These are phyloP conservation scores for Pelodytes ibericus DNA, from an alignment of 2,797 vertebrate species.

Conservation along the genomic window DNA sequence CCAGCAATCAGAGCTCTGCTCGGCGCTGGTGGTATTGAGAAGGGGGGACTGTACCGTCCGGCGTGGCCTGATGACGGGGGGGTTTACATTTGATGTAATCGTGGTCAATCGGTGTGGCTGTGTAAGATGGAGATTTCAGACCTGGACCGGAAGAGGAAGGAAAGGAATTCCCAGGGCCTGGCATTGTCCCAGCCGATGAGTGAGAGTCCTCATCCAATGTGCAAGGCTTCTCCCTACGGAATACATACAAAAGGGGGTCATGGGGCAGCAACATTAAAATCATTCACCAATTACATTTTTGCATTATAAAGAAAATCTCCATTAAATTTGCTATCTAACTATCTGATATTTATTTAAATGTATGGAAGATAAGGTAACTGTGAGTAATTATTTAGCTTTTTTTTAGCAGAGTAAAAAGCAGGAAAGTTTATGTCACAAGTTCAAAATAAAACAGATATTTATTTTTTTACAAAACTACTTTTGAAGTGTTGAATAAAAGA, in stretches of 20 bases:
- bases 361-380: too few relatives aligned
- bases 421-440: too few relatives aligned
- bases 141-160: slow-evolving; percentile 90
- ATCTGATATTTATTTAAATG: too few relatives aligned
- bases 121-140: slow-evolving; percentile 98
- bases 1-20: slow-evolving; percentile 77
- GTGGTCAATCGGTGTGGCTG: slow-evolving; percentile 98
- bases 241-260: neutral
- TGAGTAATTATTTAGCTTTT: too few relatives aligned
- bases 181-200: slow-evolving; percentile 82
- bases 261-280: too few relatives aligned
- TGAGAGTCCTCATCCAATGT: slow-evolving; percentile 91
- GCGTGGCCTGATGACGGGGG: slow-evolving; percentile 90
- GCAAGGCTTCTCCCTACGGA: slow-evolving; percentile 86
- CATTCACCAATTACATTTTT: too few relatives aligned
- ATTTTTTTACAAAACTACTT: too few relatives aligned
- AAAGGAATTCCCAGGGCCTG: slow-evolving; percentile 78
- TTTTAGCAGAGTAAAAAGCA: too few relatives aligned
- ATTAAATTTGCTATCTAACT: too few relatives aligned
- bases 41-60: slow-evolving; percentile 98
- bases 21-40: slow-evolving; percentile 85
- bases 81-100: slow-evolving; percentile 99
- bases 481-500: too few relatives aligned
- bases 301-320: too few relatives aligned
- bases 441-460: too few relatives aligned